These are phyloP conservation scores for Jordanella pulchra DNA, from an alignment of 2,797 vertebrate genomes.

Conservation along the genomic window DNA sequence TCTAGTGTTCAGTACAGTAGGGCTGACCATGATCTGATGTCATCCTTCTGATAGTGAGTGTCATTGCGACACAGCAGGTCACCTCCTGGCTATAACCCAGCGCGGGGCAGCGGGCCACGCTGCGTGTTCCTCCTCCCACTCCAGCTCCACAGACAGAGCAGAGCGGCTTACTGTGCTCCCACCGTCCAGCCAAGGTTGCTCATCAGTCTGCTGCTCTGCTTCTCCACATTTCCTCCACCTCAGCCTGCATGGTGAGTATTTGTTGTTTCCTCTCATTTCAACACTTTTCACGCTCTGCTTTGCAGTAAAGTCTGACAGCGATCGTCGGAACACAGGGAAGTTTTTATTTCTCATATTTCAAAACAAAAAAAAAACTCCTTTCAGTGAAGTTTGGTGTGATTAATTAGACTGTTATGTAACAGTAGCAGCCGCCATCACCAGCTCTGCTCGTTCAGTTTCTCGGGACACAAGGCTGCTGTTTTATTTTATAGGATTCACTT, in stretches of 20 bases:
- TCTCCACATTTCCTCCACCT: constrained; percentile 20
- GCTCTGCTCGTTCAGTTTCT: neutral
- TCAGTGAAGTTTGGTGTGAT: neutral
- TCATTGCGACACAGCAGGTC: constrained; percentile 60
- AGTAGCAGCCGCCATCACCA: neutral
- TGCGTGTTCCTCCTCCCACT: constrained; percentile 64
- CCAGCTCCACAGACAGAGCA: constrained; percentile 1
- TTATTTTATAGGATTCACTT: constrained; percentile 27
- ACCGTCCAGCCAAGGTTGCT: constrained; percentile 13
- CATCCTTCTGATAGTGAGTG: constrained; percentile 15
- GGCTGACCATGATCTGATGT: constrained; percentile 7
- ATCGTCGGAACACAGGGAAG: neutral
- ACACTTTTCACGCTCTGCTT: neutral
- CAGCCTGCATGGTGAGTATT: neutral
- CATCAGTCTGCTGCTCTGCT: constrained; percentile 20
- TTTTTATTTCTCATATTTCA: neutral
- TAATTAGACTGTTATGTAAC: constrained; percentile 4
- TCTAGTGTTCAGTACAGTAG: neutral
- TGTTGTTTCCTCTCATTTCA: neutral
- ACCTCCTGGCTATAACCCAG: constrained; percentile 58
- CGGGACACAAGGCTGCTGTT: neutral
- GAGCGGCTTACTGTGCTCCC: constrained; percentile 62
- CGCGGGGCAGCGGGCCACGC: constrained; percentile 59
- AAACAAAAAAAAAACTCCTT: neutral
- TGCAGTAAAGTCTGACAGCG: neutral